Base-by-base conservation (phyloP, 2,113 vertebrate species). In the Corythornis cristatus region DNA sequence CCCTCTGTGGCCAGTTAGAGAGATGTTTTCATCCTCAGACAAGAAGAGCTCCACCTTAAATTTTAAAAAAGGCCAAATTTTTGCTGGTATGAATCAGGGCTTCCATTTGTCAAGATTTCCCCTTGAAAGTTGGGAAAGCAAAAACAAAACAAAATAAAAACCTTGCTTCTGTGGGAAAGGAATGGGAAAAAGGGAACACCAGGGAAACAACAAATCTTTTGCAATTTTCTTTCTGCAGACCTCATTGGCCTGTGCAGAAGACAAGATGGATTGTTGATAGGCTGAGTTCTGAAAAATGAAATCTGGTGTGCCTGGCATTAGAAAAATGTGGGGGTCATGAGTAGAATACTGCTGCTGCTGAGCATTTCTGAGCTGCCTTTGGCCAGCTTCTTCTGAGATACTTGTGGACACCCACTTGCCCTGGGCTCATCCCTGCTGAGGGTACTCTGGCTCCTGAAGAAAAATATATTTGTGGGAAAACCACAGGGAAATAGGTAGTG, bases 31-130 rank as follows among this genome's bases (percentile, higher is more conserved):
- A 71, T 85, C 82, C 74, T 92, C 72, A 48, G 29, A 77, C 71
- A 35, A 89, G 43, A 91, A 94, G 40, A 54, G 79, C 88, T 95
- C 95, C 93, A 95, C 96, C 95, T 96, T 96, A 92, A 95, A 89
- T 60, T 95, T 42, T 85, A 89, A 33, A 46, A 85, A 92, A 91
- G 75, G 75, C 62, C 89, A 79, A 37, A 89, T 96, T 92, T 96
- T 96, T 96, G 71, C 78, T 95, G 74, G 64, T 96, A 95, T 96
- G 95, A 95, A 93, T 96, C 94, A 95, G 89, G 92, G 51, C 93
- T 95, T 95, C 94, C 83, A 94, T 90, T 94, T 95, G 96, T 95
- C 91, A 95, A 92, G 82, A 94, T 96, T 95, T 96, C 94, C 79
- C 95, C 58, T 82, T 89, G 88, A 86, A 96, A 94, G 88, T 80